Evolutionary conservation across 2,113 vertebrate genomes (phyloP).

Genomic region (Mugil cephalus): DNA sequence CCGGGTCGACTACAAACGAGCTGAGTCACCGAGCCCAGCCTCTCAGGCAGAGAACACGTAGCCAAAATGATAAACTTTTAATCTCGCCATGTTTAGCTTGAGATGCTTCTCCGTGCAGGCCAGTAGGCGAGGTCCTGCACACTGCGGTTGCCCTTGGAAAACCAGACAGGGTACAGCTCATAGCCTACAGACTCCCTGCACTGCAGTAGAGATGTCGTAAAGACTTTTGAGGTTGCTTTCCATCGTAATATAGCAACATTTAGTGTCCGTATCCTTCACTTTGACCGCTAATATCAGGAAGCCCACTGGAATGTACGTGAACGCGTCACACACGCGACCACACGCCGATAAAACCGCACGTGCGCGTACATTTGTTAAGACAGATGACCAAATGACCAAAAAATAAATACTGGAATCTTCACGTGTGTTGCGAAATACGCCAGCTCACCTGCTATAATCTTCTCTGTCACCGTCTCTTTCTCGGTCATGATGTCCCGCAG

Average conservation of each 20-base stretch:
- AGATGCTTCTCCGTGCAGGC: neutral
- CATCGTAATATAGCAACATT: too few relatives aligned
- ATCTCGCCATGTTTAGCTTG: neutral
- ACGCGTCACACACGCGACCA: neutral
- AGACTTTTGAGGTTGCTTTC: neutral
- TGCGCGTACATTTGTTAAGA: neutral
- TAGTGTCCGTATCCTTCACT: neutral
- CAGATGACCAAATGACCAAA: neutral
- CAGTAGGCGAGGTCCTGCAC: constrained; percentile 19
- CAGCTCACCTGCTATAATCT: constrained; percentile 74
- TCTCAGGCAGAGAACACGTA: neutral
- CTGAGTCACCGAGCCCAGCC: neutral
- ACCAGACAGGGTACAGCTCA: neutral
- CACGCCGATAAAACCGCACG: neutral
- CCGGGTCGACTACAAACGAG: too few relatives aligned
- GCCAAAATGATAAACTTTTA: neutral
- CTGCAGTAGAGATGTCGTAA: neutral
- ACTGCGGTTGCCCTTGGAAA: constrained; percentile 32
- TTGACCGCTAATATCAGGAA: neutral
- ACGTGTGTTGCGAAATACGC: neutral
- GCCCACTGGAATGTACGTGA: neutral
- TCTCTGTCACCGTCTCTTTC: constrained; percentile 71
- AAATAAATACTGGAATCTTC: too few relatives aligned
- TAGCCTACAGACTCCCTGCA: neutral
- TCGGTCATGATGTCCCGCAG: constrained; percentile 78